A percentile compares a stretch with the other conserved stretches of the same genome.
Evolutionary conservation across 2,113 vertebrate genomes (phyloP).

Genomic region (Irena cyanogastra): DNA sequence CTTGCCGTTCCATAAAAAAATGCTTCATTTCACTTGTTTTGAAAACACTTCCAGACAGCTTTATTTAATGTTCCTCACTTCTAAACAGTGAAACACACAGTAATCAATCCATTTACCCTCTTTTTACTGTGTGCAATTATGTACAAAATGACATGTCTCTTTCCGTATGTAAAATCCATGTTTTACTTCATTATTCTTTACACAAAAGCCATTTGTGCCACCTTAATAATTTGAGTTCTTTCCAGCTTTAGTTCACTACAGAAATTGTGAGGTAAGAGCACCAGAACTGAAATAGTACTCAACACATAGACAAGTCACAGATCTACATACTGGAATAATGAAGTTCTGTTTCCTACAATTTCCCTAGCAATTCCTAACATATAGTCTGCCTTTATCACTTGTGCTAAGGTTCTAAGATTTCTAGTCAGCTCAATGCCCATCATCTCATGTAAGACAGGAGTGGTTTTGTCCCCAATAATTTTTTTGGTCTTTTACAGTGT

Average conservation of each 20-base stretch:
- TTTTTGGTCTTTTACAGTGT: background rate
- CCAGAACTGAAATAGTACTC: background rate
- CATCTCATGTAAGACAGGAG: background rate
- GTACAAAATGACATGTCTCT: background rate
- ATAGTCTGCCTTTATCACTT: background rate
- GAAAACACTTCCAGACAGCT: background rate
- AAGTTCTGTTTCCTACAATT: background rate
- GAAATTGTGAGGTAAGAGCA: background rate
- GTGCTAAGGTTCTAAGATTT: background rate
- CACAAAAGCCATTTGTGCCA: background rate
- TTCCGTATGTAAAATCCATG: background rate
- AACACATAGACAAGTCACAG: background rate
- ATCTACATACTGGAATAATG: background rate
- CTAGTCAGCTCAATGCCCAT: background rate
- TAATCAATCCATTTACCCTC: background rate
- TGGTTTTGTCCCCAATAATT: accelerated
- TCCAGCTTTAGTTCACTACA: background rate
- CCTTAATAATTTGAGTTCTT: background rate
- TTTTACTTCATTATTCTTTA: background rate
- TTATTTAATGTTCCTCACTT: background rate
- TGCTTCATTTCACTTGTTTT: accelerated
- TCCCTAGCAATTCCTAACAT: background rate
- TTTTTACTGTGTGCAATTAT: background rate
- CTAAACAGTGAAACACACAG: background rate
- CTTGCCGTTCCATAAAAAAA: background rate